phyloP scores from a whole-genome alignment of 2,888 invertebrate species.

The Siphonodentalium dalli region DNA sequence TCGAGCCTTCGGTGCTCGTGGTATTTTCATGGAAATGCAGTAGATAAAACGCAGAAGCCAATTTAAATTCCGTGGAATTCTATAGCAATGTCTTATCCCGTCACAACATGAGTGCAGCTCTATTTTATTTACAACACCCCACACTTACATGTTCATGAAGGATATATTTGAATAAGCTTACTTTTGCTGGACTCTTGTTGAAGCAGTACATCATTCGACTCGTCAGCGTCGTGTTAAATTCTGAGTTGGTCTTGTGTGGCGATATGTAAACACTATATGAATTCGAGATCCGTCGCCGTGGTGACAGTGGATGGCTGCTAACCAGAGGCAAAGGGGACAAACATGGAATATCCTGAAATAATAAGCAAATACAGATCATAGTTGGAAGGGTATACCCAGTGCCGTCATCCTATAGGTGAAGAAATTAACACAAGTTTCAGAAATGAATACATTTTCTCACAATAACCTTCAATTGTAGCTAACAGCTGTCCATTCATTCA shows the following conservation, averaged over 20 bases:
- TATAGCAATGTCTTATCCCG: too few relatives aligned
- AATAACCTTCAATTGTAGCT: too few relatives aligned
- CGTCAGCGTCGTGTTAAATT: conserved; percentile 55
- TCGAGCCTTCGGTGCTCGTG: too few relatives aligned
- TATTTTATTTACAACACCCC: background rate
- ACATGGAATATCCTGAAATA: conserved; percentile 65
- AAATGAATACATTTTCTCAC: too few relatives aligned
- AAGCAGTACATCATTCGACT: conserved; percentile 77
- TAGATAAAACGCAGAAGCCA: too few relatives aligned
- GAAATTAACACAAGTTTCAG: too few relatives aligned
- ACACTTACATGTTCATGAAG: background rate
- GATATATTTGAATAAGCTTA: conserved; percentile 58
- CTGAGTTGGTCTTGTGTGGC: conserved; percentile 51
- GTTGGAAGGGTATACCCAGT: too few relatives aligned
- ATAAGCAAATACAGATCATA: background rate
- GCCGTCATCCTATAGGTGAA: too few relatives aligned
- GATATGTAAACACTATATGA: conserved; percentile 72
- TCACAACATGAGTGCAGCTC: background rate
- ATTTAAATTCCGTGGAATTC: too few relatives aligned
- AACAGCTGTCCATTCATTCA: too few relatives aligned
- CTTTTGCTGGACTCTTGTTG: conserved; percentile 87
- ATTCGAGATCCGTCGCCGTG: conserved; percentile 71
- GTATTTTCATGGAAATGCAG: too few relatives aligned
- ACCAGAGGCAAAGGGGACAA: conserved; percentile 79
- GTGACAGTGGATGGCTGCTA: conserved; percentile 70